Percentiles rank a stretch among this genome's conserved stretches.
Evolutionary conservation across 2,888 invertebrate genomes (phyloP).

Genomic region (Ochropleura leucogaster): DNA sequence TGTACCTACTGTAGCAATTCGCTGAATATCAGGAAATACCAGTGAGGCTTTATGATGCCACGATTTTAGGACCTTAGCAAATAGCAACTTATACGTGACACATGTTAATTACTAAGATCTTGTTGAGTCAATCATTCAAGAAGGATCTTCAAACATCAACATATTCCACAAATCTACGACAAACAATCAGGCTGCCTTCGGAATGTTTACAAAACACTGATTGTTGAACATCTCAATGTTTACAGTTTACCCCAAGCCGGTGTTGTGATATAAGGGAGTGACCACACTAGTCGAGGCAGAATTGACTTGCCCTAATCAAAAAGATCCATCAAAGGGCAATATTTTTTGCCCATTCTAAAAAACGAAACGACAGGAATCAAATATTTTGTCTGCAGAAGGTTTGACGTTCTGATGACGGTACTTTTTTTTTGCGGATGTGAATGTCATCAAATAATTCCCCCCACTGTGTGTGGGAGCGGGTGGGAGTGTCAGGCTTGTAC

Average conservation of each 20-base stretch:
- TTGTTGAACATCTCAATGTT: slow-evolving; percentile 33
- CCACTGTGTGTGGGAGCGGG: no score
- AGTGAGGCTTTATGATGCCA: not conserved
- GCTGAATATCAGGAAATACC: no score
- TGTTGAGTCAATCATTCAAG: not conserved
- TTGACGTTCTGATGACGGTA: no score
- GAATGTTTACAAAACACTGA: slow-evolving; percentile 39
- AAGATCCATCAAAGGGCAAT: no score
- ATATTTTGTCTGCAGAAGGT: no score
- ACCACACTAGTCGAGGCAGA: not conserved
- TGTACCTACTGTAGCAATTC: not conserved
- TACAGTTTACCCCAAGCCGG: slow-evolving; percentile 32
- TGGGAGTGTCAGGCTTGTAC: no score
- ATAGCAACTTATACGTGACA: not conserved
- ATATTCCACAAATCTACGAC: slow-evolving; percentile 6
- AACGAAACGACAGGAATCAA: no score
- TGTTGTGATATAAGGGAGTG: slow-evolving; percentile 58
- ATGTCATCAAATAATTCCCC: no score
- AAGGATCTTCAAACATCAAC: not conserved
- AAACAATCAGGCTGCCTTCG: not conserved
- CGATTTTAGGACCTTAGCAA: not conserved
- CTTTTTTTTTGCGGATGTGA: no score
- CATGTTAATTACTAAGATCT: not conserved
- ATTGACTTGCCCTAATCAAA: not conserved
- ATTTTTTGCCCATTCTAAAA: no score